Base-by-base conservation (phyloP, 2,113 vertebrate genomes). In the Terrapene triunguis region DNA sequence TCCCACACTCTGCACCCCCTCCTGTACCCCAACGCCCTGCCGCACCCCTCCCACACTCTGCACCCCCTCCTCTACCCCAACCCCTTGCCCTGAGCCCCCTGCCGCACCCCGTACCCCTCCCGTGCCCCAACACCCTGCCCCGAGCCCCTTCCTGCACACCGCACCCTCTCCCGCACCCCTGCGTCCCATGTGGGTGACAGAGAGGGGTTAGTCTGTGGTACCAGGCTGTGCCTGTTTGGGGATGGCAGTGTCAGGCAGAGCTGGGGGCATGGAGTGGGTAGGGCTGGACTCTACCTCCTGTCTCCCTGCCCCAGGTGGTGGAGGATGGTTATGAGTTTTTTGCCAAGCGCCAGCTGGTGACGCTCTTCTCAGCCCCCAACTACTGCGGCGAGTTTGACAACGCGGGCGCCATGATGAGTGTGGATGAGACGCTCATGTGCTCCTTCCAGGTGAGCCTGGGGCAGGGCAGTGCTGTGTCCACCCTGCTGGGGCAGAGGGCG, bases 331-430 rank as follows among this genome's bases (percentile, higher is more conserved):
- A 99, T 0, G 99, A 99, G 96, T 99, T 99, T 97, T 99, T 99
- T 88, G 99, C 99, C 79, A 99, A 99, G 98, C 98, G 99, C 80
- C 99, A 99, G 99, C 97, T 99, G 84, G 99, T 99, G 90, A 99
- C 99, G 1, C 99, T 99, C 69, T 99, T 99, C 97, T 99, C 99
- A 0, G 99, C 99, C 19, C 99, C 99, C 21, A 99, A 99, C 98
- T 99, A 99, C 98, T 99, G 99, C 3, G 99, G 99, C 3, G 99
- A 99, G 97, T 99, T 99, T 1, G 99, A 99, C 98, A 99, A 99
- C 0, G 99, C 99, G 0, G 99, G 99, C 0, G 99, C 99, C 95
- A 99, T 99, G 99, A 99, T 99, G 99, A 99, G 99, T 1, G 99
- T 99, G 87, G 99, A 99, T 0, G 99, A 99, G 95, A 99, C 99